A percentile compares a stretch with the other conserved stretches of the same genome.
phyloP scores from a whole-genome alignment of 2,113 vertebrate genomes.

The Callocephalon fimbriatum region DNA sequence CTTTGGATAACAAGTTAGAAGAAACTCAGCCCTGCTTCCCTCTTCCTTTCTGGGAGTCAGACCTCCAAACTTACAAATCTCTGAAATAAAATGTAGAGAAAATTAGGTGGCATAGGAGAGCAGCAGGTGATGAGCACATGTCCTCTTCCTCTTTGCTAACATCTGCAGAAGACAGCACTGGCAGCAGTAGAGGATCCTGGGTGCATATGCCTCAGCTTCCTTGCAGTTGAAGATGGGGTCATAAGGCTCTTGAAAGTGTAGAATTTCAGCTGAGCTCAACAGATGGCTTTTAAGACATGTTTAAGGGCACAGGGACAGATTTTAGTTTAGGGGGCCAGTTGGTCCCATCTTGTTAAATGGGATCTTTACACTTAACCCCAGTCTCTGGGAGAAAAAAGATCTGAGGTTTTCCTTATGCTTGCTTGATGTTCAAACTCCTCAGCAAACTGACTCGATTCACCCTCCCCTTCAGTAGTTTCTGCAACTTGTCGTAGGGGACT shows the following conservation, averaged over 20 bases:
- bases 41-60: background rate
- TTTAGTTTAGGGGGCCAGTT: background rate
- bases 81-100: background rate
- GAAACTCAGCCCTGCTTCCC: slow-evolving; percentile 3
- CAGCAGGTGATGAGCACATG: background rate
- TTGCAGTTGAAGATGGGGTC: background rate
- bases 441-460: too few species aligned
- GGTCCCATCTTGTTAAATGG: background rate
- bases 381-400: background rate
- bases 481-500: too few species aligned
- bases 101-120: background rate
- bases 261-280: background rate
- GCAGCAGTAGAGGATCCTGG: background rate
- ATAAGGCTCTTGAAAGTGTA: background rate
- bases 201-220: background rate
- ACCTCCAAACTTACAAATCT: background rate
- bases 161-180: background rate
- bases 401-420: background rate
- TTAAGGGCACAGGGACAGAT: background rate
- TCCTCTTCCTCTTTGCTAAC: background rate
- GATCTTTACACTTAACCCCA: background rate
- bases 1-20: background rate
- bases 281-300: background rate
- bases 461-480: too few species aligned
- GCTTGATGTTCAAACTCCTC: background rate